phyloP scores from a whole-genome alignment of 2,797 vertebrate species.

The Sebastes iracundus region DNA sequence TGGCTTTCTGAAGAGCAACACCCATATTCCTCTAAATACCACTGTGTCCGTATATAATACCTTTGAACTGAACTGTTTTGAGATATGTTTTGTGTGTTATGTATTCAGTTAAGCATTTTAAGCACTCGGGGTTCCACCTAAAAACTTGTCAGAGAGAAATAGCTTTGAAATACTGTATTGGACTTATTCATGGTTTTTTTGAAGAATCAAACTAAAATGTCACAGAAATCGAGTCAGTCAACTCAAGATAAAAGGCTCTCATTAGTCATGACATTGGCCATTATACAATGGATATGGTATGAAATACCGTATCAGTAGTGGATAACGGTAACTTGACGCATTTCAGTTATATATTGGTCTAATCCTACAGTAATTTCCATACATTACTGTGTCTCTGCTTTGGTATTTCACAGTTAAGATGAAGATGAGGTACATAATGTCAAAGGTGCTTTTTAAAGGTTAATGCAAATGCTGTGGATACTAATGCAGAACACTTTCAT shows the following conservation, averaged over 20 bases:
- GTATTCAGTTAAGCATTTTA: background rate
- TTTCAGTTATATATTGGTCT: background rate
- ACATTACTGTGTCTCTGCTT: background rate
- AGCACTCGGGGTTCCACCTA: background rate
- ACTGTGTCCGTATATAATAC: background rate
- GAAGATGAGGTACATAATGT: slow-evolving; percentile 46
- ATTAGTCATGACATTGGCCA: background rate
- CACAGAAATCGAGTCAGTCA: background rate
- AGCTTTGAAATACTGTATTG: background rate
- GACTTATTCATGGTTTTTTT: background rate
- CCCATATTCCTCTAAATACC: background rate
- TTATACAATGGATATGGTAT: background rate
- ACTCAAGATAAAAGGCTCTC: background rate
- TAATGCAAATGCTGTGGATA: slow-evolving; percentile 55
- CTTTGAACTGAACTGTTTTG: background rate
- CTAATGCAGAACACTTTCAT: slow-evolving; percentile 34
- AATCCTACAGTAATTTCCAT: slow-evolving; percentile 24
- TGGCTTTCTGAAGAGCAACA: background rate
- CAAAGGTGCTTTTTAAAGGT: slow-evolving; percentile 67
- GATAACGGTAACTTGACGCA: background rate
- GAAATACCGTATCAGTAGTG: background rate
- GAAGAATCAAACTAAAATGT: background rate
- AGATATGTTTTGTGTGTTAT: background rate
- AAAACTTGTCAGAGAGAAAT: background rate
- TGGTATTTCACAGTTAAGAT: slow-evolving; percentile 47